Evolutionary conservation across 2,113 vertebrate species (phyloP).

Genomic region (Elanus axillaris): DNA sequence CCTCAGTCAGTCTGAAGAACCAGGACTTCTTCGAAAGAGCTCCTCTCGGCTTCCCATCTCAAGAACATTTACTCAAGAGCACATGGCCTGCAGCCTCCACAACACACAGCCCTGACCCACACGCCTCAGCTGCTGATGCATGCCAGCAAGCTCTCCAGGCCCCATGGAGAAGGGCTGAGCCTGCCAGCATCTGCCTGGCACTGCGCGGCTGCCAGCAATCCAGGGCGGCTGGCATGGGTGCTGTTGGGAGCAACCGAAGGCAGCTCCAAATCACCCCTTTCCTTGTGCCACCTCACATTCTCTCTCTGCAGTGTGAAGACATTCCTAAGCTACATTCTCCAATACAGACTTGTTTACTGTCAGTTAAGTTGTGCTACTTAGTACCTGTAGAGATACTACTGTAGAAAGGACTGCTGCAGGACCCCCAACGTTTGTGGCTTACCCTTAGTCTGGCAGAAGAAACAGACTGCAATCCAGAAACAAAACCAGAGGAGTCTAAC

Average conservation of each 20-base stretch:
- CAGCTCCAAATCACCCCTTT: neutral
- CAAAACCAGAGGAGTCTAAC: neutral
- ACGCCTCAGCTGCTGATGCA: neutral
- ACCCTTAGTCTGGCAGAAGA: too few relatives aligned
- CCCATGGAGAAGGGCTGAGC: neutral
- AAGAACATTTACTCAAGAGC: neutral
- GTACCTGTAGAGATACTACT: neutral
- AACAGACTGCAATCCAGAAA: neutral
- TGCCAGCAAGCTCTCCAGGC: neutral
- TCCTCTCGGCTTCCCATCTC: neutral
- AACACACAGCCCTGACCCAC: neutral
- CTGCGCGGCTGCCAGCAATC: neutral
- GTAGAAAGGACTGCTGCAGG: neutral
- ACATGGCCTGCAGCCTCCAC: rapidly evolving
- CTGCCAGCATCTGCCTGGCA: neutral
- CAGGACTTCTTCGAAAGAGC: neutral
- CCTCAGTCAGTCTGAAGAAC: neutral
- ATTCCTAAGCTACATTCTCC: rapidly evolving
- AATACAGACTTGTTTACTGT: rapidly evolving
- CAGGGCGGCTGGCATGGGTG: neutral
- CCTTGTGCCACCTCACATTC: neutral
- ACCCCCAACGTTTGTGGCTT: neutral
- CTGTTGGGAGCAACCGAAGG: neutral
- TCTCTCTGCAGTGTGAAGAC: rapidly evolving
- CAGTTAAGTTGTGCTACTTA: neutral